These are phyloP conservation scores for Drosophila bocki DNA, from an alignment of 1,140 invertebrate species.

Conservation along the genomic window DNA sequence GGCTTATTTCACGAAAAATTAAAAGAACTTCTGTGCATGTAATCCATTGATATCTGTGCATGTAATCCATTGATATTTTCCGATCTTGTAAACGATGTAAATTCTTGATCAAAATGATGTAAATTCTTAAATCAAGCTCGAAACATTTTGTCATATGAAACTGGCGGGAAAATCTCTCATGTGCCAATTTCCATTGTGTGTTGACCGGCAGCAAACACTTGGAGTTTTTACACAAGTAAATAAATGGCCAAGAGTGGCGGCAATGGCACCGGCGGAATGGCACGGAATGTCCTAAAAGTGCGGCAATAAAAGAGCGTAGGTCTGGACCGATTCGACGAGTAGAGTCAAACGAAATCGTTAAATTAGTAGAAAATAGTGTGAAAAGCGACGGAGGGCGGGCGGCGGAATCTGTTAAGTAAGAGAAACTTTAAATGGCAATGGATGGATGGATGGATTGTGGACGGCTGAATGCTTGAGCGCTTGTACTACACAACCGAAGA, in stretches of 20 bases:
- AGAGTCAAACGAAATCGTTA: conserved; percentile 76
- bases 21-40: not conserved
- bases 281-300: conserved; percentile 70
- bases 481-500: conserved; percentile 72
- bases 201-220: conserved; percentile 45
- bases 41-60: no score
- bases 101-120: no score
- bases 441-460: conserved; percentile 71
- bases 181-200: conserved; percentile 61
- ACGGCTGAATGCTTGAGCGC: conserved; percentile 77
- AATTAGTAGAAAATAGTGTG: conserved; percentile 82
- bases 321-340: conserved; percentile 37
- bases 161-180: conserved; percentile 30
- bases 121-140: no score
- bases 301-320: conserved; percentile 60
- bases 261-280: not conserved
- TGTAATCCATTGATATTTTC: no score
- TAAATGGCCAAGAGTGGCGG: conserved; percentile 37
- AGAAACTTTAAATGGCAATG: conserved; percentile 76
- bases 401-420: conserved; percentile 59
- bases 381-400: conserved; percentile 47
- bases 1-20: not conserved
- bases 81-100: no score
- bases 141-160: conserved; percentile 17
- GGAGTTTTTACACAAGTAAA: conserved; percentile 48